These are phyloP conservation scores for Stegastes partitus DNA, from an alignment of 2,113 vertebrate genomes.

Conservation along the genomic window DNA sequence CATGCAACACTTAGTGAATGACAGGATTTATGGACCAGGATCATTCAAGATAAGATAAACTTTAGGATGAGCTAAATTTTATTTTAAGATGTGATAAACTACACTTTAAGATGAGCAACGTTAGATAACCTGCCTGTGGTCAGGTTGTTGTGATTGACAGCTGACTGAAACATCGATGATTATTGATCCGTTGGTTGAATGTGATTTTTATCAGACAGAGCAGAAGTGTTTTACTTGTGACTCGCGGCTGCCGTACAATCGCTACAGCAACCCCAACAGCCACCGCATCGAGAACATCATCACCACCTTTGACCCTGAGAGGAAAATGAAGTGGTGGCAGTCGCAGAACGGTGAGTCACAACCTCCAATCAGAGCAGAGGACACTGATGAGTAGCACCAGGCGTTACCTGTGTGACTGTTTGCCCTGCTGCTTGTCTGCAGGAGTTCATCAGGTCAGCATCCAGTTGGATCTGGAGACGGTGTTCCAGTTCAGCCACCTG, in stretches of 20 bases:
- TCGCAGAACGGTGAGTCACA: constrained; percentile 88
- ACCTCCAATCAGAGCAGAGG: too few relatives aligned
- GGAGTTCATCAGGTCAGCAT: constrained; percentile 91
- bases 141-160: too few relatives aligned
- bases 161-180: background rate
- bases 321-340: constrained; percentile 92
- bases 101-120: too few relatives aligned
- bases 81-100: too few relatives aligned
- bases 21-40: too few relatives aligned
- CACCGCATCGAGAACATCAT: constrained; percentile 90
- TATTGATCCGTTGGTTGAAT: background rate
- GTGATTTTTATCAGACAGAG: constrained; percentile 78
- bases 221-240: constrained; percentile 93
- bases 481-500: constrained; percentile 94
- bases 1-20: too few relatives aligned
- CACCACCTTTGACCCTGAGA: constrained; percentile 85
- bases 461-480: constrained; percentile 88
- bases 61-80: too few relatives aligned
- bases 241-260: constrained; percentile 86
- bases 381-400: too few relatives aligned
- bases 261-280: constrained; percentile 84
- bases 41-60: too few relatives aligned
- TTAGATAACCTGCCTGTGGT: too few relatives aligned
- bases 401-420: background rate
- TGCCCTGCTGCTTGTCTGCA: constrained; percentile 60